phyloP scores from a whole-genome alignment of 1,140 invertebrate genomes.

The Drosophila navojoa region DNA sequence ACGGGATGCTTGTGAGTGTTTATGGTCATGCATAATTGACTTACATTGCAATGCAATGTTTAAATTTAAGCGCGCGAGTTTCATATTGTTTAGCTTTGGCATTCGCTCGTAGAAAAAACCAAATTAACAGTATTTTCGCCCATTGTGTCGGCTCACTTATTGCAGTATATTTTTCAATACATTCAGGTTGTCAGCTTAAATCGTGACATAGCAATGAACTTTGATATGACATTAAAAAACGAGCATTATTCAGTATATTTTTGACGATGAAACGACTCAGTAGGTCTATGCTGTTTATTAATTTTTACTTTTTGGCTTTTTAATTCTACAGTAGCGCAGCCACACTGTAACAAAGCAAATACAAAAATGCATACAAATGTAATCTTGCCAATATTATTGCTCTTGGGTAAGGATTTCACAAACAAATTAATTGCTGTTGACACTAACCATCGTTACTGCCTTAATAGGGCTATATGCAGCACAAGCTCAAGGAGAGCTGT shows the following conservation, averaged over 20 bases:
- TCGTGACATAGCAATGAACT: no score
- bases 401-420: conserved; percentile 26
- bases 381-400: conserved; percentile 13
- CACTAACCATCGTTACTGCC: background rate
- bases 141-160: no score
- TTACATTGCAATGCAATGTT: conserved; percentile 2
- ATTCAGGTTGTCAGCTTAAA: no score
- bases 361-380: conserved; percentile 39
- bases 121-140: no score
- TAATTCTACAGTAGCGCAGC: background rate
- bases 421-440: background rate
- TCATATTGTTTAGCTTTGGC: conserved; percentile 21
- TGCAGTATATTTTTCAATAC: no score
- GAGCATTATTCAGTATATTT: background rate
- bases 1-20: background rate
- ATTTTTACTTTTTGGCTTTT: background rate
- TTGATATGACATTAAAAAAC: background rate
- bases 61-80: conserved; percentile 8
- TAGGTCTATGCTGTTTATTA: background rate
- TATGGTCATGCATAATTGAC: conserved; percentile 18
- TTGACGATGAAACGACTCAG: background rate
- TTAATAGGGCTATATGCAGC: conserved; percentile 19
- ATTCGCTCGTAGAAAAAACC: no score
- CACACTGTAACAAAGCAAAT: conserved; percentile 17
- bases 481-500: conserved; percentile 41